Evolutionary conservation across 2,888 invertebrate genomes (phyloP).

Genomic region (Cancer borealis): DNA sequence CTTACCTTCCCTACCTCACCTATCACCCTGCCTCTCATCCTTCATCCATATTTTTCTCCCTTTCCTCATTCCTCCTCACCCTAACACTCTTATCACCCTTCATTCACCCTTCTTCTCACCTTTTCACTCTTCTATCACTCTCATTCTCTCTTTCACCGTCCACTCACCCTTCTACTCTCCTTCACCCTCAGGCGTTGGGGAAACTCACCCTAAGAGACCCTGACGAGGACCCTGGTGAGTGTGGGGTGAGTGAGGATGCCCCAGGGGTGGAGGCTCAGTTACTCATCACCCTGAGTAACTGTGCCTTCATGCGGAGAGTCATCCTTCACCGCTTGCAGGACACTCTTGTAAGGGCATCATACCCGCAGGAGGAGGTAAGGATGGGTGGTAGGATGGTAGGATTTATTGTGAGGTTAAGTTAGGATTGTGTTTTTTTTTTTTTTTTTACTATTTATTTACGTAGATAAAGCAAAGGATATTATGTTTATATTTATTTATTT

Average conservation of each 20-base stretch:
- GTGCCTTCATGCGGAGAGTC: slow-evolving; percentile 79
- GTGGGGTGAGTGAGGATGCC: slow-evolving; percentile 55
- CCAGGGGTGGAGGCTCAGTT: slow-evolving; percentile 75
- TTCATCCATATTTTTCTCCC: neutral
- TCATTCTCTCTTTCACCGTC: neutral
- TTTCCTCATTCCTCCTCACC: neutral
- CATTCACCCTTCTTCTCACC: neutral
- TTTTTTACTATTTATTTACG: neutral
- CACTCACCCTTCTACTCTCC: neutral
- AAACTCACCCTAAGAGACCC: slow-evolving; percentile 80
- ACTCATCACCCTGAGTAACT: slow-evolving; percentile 83
- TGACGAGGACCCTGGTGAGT: slow-evolving; percentile 80
- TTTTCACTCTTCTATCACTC: no score
- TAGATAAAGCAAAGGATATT: no score
- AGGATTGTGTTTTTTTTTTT: neutral
- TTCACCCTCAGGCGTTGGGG: slow-evolving; percentile 70
- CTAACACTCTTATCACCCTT: neutral
- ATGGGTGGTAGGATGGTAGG: no score
- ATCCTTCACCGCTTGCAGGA: slow-evolving; percentile 69
- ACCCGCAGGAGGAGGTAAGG: slow-evolving; percentile 71
- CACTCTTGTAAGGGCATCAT: slow-evolving; percentile 68
- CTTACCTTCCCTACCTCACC: neutral
- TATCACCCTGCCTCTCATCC: neutral
- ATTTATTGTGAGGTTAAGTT: neutral
- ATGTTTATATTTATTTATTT: neutral